phyloP scores from a whole-genome alignment of 2,113 vertebrate species.

The Coptodon rendalli region DNA sequence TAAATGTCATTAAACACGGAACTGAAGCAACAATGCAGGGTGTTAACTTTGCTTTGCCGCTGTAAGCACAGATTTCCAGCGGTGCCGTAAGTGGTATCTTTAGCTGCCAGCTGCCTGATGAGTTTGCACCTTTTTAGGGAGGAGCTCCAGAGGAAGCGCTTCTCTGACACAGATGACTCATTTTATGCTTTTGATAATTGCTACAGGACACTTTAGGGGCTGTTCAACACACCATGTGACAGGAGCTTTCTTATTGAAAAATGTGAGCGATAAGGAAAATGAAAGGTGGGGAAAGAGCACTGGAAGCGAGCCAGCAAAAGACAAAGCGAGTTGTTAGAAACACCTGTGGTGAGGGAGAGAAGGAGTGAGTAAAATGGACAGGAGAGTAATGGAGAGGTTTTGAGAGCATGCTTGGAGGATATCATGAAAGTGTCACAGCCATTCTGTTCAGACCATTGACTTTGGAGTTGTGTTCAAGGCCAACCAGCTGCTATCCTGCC shows the following conservation, averaged over 20 bases:
- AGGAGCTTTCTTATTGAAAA: neutral
- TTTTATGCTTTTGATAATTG: conserved; percentile 26
- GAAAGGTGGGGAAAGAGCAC: neutral
- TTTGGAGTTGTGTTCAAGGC: conserved; percentile 71
- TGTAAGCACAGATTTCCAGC: neutral
- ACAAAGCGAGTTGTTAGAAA: conserved; percentile 25
- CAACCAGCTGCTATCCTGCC: conserved; percentile 46
- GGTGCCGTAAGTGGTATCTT: neutral
- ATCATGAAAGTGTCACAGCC: conserved; percentile 51
- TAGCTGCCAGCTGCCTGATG: neutral
- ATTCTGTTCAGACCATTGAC: conserved; percentile 57
- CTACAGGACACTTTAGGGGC: neutral
- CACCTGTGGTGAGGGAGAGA: conserved; percentile 30
- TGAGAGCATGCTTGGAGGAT: conserved; percentile 36
- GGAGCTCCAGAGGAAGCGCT: neutral
- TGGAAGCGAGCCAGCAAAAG: conserved; percentile 18
- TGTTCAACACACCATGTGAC: neutral
- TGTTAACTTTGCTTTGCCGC: neutral
- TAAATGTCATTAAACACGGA: conserved; percentile 37
- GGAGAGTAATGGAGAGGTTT: conserved; percentile 33
- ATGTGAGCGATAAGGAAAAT: conserved; percentile 14
- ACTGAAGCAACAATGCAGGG: neutral
- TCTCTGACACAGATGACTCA: neutral
- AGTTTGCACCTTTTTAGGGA: neutral
- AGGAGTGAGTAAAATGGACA: neutral